A percentile compares a stretch with the other conserved stretches of the same genome.
phyloP scores from a whole-genome alignment of 2,113 vertebrate species.

The Promerops cafer region DNA sequence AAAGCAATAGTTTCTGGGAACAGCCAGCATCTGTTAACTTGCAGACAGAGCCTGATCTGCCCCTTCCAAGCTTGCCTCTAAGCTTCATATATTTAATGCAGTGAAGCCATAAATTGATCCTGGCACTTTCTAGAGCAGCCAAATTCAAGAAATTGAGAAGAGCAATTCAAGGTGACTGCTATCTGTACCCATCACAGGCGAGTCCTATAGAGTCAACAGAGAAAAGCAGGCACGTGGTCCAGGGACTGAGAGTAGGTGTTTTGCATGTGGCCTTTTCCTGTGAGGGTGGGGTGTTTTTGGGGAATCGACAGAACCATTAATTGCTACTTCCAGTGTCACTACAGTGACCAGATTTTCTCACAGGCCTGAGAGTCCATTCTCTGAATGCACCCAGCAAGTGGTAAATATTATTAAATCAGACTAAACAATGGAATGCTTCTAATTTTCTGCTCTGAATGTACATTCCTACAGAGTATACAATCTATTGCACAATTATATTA shows the following conservation, averaged over 20 bases:
- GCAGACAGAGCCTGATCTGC: not conserved
- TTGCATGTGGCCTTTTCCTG: not conserved
- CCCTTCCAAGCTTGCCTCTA: not conserved
- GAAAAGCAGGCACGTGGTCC: not conserved
- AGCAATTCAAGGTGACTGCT: not conserved
- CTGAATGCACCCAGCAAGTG: not conserved
- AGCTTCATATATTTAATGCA: not conserved
- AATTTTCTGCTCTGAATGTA: not conserved
- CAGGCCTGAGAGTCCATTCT: not conserved
- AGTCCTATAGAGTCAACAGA: not conserved
- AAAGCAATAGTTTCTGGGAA: not conserved
- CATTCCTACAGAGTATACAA: not conserved
- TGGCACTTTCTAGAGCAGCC: not conserved
- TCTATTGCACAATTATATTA: not conserved
- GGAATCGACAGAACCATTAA: not conserved
- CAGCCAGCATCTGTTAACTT: not conserved
- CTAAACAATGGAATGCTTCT: not conserved
- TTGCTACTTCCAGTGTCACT: not conserved
- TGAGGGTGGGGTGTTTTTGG: not conserved
- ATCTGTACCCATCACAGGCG: rapidly evolving
- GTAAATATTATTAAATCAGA: not conserved
- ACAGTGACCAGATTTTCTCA: not conserved
- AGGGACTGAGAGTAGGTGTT: not conserved
- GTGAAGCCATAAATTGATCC: not conserved
- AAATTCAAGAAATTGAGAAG: not conserved